phyloP scores from a whole-genome alignment of 2,113 vertebrate species.

The Lonchura striata region DNA sequence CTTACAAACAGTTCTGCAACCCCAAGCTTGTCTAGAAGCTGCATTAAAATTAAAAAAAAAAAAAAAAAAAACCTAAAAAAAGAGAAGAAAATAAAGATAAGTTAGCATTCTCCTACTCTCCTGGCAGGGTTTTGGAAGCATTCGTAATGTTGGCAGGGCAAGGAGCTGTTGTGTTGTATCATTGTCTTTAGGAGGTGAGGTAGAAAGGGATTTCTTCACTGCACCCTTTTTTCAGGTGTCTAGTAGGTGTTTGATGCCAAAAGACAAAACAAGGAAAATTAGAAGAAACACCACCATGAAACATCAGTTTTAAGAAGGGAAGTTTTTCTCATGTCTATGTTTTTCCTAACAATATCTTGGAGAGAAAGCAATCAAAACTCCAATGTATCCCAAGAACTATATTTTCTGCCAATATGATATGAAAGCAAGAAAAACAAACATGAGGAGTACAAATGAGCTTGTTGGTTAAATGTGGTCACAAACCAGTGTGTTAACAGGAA shows the following conservation, averaged over 20 bases:
- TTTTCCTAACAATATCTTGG: not conserved
- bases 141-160: not conserved
- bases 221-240: not conserved
- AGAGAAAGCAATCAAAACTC: not conserved
- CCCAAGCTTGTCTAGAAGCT: not conserved
- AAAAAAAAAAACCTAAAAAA: too few species aligned
- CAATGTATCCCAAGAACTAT: fast-evolving
- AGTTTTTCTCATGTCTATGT: not conserved
- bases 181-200: not conserved
- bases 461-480: not conserved
- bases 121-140: not conserved
- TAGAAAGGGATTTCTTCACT: not conserved
- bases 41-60: not conserved
- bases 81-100: not conserved
- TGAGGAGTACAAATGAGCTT: not conserved
- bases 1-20: not conserved
- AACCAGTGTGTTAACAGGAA: not conserved
- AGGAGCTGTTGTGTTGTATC: not conserved
- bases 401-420: not conserved
- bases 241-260: not conserved
- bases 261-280: not conserved
- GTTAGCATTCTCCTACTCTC: not conserved
- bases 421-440: not conserved
- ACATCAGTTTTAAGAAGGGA: not conserved
- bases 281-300: not conserved